Evolutionary conservation across 2,113 vertebrate species (phyloP).

Genomic region (Paradisaea rubra): DNA sequence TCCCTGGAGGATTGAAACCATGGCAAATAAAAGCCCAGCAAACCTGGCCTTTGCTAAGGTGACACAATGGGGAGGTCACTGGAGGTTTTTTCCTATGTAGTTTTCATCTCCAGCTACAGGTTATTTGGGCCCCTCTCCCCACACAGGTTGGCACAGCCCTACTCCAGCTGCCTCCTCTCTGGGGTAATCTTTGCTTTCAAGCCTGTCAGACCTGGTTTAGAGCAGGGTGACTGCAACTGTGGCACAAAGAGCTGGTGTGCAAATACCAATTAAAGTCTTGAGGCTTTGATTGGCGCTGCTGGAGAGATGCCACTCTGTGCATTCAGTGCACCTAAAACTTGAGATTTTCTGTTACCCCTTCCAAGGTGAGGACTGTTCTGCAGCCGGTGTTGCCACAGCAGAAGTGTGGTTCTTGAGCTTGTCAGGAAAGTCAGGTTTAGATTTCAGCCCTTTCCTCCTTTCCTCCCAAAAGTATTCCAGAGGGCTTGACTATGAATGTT

Average conservation of each 20-base stretch:
- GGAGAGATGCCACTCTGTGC: not conserved
- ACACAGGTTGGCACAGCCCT: not conserved
- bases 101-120: not conserved
- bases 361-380: not conserved
- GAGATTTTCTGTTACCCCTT: not conserved
- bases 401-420: not conserved
- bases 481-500: not conserved
- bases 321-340: not conserved
- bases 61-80: not conserved
- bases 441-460: not conserved
- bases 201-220: not conserved
- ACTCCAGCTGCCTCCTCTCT: not conserved
- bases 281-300: not conserved
- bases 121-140: not conserved
- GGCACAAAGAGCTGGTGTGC: not conserved
- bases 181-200: not conserved
- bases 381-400: not conserved
- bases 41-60: not conserved
- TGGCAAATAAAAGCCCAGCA: conserved; percentile 12
- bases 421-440: not conserved
- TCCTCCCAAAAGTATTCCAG: not conserved
- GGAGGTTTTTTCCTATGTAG: not conserved
- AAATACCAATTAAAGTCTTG: not conserved
- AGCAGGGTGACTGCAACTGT: not conserved
- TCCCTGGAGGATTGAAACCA: conserved; percentile 33